phyloP scores from a whole-genome alignment of 2,888 invertebrate genomes.

The Stegana nigrithorax region DNA sequence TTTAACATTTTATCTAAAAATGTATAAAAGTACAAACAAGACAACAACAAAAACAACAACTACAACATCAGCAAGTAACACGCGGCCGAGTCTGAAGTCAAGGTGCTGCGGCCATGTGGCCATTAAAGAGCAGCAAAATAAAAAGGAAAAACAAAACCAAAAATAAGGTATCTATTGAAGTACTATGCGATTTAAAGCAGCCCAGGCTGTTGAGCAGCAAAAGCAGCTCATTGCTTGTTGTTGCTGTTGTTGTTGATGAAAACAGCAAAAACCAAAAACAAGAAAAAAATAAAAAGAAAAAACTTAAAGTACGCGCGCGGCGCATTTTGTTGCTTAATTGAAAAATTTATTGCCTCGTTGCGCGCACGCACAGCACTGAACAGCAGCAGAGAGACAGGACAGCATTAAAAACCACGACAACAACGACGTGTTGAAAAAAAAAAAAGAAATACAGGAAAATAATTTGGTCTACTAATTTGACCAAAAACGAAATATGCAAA shows the following conservation, averaged over 20 bases:
- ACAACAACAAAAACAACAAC: not conserved
- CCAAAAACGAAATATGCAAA: no score
- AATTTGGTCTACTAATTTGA: not conserved
- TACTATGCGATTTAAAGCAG: not conserved
- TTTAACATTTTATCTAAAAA: constrained; percentile 9
- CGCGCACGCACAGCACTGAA: constrained; percentile 10
- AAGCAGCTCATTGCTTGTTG: not conserved
- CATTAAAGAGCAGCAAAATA: no score
- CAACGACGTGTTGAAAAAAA: constrained; percentile 8
- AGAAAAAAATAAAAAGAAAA: constrained; percentile 7
- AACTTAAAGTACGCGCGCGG: not conserved
- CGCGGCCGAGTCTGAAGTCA: not conserved
- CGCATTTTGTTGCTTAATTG: constrained; percentile 35
- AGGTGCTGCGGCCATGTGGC: not conserved
- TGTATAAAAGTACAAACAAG: no score
- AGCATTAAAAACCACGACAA: constrained; percentile 5
- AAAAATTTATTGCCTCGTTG: constrained; percentile 40
- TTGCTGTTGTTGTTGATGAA: no score
- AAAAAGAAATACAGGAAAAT: constrained; percentile 2
- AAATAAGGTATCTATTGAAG: not conserved
- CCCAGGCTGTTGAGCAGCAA: not conserved
- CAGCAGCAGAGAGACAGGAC: not conserved
- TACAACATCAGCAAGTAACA: not conserved
- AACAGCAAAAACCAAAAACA: not conserved
- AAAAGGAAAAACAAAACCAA: not conserved